Base-by-base conservation (phyloP, 2,888 invertebrate genomes). In the Venustoraphidia nigricollis region DNA sequence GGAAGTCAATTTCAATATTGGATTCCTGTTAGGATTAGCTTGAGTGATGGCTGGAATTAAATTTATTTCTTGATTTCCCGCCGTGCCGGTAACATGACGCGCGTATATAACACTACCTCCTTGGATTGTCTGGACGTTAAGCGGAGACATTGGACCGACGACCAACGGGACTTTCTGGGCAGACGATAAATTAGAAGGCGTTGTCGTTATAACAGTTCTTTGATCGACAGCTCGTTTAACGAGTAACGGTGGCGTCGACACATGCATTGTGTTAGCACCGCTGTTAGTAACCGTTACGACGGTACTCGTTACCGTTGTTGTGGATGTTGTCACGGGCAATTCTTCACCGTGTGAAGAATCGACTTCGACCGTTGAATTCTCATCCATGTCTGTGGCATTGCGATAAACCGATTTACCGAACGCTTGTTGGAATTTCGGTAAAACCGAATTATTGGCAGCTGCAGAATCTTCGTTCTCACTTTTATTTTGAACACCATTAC, bases 351-450 rank as follows among this genome's bases (percentile, higher is more conserved):
- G 27, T 6, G 27, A 27, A 27, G 27, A 3, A 6, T 27, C 27
- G 1, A 6, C 27, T 6, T 27, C 27, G 6, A 27, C 27, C 6
- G 27, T 27, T 6, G 27, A 27, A 6, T 27, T 6, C 6, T 58
- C 59, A n/a, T 52, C 45, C 8, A 38, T 40, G n/a, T 52, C 54
- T 43, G 54, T 49, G 35, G 52, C 54, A 38, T 56, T 56, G 53
- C 65, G 76, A 59, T 72, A 83, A 41, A 80, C 77, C 42, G 80
- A 76, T 64, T 83, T 83, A 1, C 84, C 83, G 62, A 85, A 85
- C 1, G 82, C 84, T 65, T 84, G 84, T 59, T 83, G 83, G 60
- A 85, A 85, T 64, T 85, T 84, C 3, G 85, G 85, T 50, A 85
- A 55, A 9, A 62, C 35, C 6, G 47, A 66, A 47, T 73, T 70